Conservation (phyloP, 2,888 invertebrate genomes). For the Megalurothrips usitatus region DNA sequence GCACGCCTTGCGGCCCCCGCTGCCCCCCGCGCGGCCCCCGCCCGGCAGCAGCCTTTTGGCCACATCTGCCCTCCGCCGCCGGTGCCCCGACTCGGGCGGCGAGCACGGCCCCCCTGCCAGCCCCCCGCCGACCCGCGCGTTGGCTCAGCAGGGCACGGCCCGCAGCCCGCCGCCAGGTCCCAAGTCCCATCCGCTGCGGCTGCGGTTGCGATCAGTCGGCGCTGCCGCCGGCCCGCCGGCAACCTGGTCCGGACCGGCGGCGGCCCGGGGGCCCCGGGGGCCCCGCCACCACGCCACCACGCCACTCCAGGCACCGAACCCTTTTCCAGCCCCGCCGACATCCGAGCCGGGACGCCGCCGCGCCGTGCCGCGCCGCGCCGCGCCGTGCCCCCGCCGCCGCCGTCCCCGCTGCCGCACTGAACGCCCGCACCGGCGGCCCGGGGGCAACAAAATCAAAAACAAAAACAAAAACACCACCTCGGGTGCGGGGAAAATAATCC, state of each 20-base stretch:
- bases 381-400: neutral
- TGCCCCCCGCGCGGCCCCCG: neutral
- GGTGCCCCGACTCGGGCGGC: neutral
- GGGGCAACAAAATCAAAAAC: too few species aligned
- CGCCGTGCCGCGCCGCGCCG: too few species aligned
- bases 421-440: too few species aligned
- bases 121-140: neutral
- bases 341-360: neutral
- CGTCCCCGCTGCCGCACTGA: neutral
- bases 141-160: neutral
- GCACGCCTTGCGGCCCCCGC: neutral
- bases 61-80: neutral
- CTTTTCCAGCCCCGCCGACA: neutral
- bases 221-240: too few species aligned
- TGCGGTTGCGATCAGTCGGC: neutral
- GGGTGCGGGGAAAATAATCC: too few species aligned
- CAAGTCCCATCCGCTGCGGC: neutral
- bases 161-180: neutral
- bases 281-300: neutral
- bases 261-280: neutral
- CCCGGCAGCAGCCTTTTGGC: neutral
- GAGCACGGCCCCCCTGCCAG: neutral
- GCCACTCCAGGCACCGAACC: too few species aligned
- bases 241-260: neutral
- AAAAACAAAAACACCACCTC: too few species aligned